Percentiles rank a stretch among this genome's conserved stretches.
phyloP scores from a whole-genome alignment of 2,888 invertebrate species.

The Ophraella communa region DNA sequence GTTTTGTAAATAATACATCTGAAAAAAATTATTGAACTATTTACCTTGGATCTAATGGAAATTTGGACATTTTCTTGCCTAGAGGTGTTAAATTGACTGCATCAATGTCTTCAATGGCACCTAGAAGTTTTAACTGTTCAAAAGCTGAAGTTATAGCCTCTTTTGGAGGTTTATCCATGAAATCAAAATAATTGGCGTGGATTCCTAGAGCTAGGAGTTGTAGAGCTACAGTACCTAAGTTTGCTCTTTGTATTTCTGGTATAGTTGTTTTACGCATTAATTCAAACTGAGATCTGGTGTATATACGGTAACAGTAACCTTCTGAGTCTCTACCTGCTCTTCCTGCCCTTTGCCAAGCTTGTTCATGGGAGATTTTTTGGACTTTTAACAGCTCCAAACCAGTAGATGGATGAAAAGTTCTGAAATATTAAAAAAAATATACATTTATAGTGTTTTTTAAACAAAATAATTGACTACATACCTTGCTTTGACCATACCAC shows the following conservation, averaged over 20 bases:
- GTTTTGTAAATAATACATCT: conserved; percentile 64
- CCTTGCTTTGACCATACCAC: conserved; percentile 90
- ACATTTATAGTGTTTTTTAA: conserved; percentile 36
- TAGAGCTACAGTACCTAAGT: conserved; percentile 79
- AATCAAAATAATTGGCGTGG: conserved; percentile 83
- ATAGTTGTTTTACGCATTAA: conserved; percentile 73
- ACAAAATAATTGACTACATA: too few species aligned
- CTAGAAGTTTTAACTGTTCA: conserved; percentile 69
- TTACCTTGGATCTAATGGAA: conserved; percentile 87
- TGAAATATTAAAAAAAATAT: conserved; percentile 46
- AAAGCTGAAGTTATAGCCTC: conserved; percentile 73
- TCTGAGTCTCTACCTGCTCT: conserved; percentile 88
- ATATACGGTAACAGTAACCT: conserved; percentile 88
- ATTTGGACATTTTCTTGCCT: conserved; percentile 86
- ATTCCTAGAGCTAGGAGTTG: conserved; percentile 57
- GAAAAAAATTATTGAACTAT: conserved; percentile 55
- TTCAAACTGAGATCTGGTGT: conserved; percentile 79
- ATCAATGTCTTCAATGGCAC: conserved; percentile 69
- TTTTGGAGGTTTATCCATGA: conserved; percentile 85
- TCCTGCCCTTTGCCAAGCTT: conserved; percentile 92
- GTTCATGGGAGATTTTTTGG: conserved; percentile 85
- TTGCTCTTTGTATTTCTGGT: conserved; percentile 87
- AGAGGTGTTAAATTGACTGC: conserved; percentile 74
- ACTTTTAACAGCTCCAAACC: conserved; percentile 86
- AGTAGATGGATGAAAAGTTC: conserved; percentile 79